Percentiles rank a stretch among this genome's conserved stretches.
Conservation (phyloP, 2,113 vertebrate genomes). For the Mionectes macconnelli region DNA sequence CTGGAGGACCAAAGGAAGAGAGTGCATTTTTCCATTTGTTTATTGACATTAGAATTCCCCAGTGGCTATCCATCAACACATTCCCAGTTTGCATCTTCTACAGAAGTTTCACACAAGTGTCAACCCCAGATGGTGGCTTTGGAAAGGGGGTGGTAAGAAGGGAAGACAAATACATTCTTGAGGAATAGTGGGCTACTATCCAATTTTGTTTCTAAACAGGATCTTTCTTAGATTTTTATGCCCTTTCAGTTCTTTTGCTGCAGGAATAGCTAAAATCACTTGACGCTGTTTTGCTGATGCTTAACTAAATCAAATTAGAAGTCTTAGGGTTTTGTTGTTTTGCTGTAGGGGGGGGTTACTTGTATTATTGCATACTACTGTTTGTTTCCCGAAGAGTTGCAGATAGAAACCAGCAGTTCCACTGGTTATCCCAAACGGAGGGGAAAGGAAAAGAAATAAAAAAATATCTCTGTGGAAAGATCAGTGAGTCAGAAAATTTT, state of each 20-base stretch:
- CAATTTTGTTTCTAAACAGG: background rate
- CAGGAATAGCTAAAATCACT: background rate
- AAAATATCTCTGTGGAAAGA: background rate
- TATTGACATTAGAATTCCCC: background rate
- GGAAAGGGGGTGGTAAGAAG: background rate
- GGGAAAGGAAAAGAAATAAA: no score
- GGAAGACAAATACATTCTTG: background rate
- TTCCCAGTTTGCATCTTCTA: background rate
- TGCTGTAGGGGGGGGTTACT: background rate
- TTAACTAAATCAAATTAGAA: background rate
- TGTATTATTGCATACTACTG: background rate
- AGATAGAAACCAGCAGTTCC: background rate
- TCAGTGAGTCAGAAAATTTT: background rate
- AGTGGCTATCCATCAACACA: background rate
- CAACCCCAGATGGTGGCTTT: background rate
- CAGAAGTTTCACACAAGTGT: background rate
- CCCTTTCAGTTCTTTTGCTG: background rate
- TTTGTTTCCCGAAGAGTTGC: background rate
- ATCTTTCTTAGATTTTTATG: background rate
- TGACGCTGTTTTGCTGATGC: background rate
- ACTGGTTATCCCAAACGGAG: background rate
- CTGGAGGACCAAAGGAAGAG: background rate
- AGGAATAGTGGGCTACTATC: background rate
- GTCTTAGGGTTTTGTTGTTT: background rate
- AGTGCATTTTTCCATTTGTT: background rate